Evolutionary conservation across 2,797 vertebrate species (phyloP).

Genomic region (Echeneis naucrates): DNA sequence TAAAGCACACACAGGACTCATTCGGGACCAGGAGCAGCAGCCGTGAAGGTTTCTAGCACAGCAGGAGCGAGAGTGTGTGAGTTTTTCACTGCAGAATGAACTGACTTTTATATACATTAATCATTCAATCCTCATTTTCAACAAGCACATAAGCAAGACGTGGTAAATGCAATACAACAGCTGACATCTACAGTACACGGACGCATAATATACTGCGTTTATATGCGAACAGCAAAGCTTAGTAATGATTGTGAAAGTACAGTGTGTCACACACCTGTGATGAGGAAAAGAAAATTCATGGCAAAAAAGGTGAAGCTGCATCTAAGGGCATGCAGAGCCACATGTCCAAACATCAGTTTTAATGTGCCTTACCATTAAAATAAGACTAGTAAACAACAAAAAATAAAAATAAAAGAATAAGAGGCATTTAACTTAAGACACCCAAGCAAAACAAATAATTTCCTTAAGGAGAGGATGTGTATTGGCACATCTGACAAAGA

Average conservation of each 20-base stretch:
- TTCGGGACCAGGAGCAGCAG: conserved; percentile 55
- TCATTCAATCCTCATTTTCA: conserved; percentile 58
- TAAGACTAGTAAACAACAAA: conserved; percentile 53
- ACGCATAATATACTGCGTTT: conserved; percentile 57
- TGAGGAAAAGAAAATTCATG: conserved; percentile 21
- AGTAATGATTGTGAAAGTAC: conserved; percentile 34
- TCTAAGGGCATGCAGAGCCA: conserved; percentile 60
- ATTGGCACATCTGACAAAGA: conserved; percentile 80
- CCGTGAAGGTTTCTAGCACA: conserved; percentile 52
- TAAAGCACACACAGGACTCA: conserved; percentile 49
- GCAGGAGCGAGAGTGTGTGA: conserved; percentile 27
- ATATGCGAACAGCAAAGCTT: conserved; percentile 48
- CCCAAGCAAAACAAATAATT: conserved; percentile 37
- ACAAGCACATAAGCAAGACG: conserved; percentile 58
- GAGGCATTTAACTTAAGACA: conserved; percentile 76
- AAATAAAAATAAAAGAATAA: too few species aligned
- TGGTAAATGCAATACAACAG: conserved; percentile 55
- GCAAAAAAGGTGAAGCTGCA: conserved; percentile 54
- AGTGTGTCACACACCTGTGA: conserved; percentile 7
- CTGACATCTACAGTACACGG: conserved; percentile 63
- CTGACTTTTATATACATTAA: conserved; percentile 60
- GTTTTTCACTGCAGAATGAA: conserved; percentile 61
- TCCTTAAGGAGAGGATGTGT: conserved; percentile 66
- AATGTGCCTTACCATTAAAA: conserved; percentile 43
- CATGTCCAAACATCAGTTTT: conserved; percentile 44